Base-by-base conservation (phyloP, 2,113 vertebrate genomes). In the Dryoscopus gambensis region DNA sequence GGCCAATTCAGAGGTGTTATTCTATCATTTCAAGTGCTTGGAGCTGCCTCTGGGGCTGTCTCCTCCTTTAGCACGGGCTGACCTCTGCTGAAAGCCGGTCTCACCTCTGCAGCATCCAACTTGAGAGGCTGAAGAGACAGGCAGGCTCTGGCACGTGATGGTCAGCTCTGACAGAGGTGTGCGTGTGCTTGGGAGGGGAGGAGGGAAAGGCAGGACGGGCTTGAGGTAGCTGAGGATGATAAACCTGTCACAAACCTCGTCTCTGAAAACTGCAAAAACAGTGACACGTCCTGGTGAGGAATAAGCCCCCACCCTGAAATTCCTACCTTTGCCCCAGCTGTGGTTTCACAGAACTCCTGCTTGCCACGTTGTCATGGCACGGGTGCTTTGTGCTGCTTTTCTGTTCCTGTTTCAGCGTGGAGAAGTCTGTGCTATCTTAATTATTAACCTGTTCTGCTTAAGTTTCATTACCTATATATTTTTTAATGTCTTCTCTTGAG, bases 371-470 rank as follows among this genome's bases (percentile, higher is more conserved):
- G 92, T 75, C 83, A 40, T 24, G 69, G 85, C 64, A 23, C 82
- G 46, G 62, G 60, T 44, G 60, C 40, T 82, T 75, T 87, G 89
- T 92, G 47, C 83, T 93, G 83, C 73, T 50, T 95, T 94, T 80
- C 37, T 90, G 85, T 78, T 96, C 85, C 68, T 65, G 47, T 60
- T 88, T 56, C 88, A 88, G 68, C 1, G 0, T 13, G 81, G 73
- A 93, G 90, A 92, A 50, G 55, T 84, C 90, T 81, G 52, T 90
- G 90, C 83, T 83, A 17, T 63, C 92, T 94, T 90, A 93, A 96
- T 96, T 49, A 96, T 94, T 93, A 93, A 92, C 90, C 90, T 94
- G 85, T 87, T 94, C 56, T 71, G 73, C 86, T 92, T 68, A 78
- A 70, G 64, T 88, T 96, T 75, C 88, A 56, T 92, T 94, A 22